Conservation (phyloP, 2,888 invertebrate genomes). For the Drosophila niveifrons region DNA sequence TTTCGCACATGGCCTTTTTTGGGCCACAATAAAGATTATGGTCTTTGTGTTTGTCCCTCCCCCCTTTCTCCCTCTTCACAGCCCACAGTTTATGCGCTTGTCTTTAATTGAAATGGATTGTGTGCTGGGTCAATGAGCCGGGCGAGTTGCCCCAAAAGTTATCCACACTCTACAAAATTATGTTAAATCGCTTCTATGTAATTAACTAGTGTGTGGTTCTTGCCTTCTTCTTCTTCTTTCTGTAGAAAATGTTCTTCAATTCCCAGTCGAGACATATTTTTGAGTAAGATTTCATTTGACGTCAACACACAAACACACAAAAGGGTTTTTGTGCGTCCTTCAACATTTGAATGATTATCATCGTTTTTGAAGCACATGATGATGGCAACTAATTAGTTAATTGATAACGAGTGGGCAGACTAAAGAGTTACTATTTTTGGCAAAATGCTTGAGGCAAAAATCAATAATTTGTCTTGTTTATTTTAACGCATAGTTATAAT, state of each 20-base stretch:
- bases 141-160: slow-evolving; percentile 23
- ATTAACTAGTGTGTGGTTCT: slow-evolving; percentile 39
- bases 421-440: background rate
- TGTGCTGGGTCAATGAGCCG: slow-evolving; percentile 47
- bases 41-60: slow-evolving; percentile 32
- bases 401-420: slow-evolving; percentile 8
- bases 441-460: background rate
- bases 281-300: slow-evolving; percentile 18
- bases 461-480: background rate
- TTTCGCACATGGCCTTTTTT: slow-evolving; percentile 70
- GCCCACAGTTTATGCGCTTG: slow-evolving; percentile 34
- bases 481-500: background rate
- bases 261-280: slow-evolving; percentile 18
- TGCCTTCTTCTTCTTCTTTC: slow-evolving; percentile 13
- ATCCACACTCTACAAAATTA: slow-evolving; percentile 42
- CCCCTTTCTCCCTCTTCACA: background rate
- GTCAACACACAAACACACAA: background rate
- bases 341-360: slow-evolving; percentile 25
- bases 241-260: slow-evolving; percentile 15
- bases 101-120: slow-evolving; percentile 67
- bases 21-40: slow-evolving; percentile 71
- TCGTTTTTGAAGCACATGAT: slow-evolving; percentile 21
- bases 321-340: slow-evolving; percentile 24
- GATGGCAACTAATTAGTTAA: slow-evolving; percentile 42
- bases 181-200: slow-evolving; percentile 47